Evolutionary conservation across 1,140 invertebrate genomes (phyloP).

Genomic region (Phthorimaea operculella): DNA sequence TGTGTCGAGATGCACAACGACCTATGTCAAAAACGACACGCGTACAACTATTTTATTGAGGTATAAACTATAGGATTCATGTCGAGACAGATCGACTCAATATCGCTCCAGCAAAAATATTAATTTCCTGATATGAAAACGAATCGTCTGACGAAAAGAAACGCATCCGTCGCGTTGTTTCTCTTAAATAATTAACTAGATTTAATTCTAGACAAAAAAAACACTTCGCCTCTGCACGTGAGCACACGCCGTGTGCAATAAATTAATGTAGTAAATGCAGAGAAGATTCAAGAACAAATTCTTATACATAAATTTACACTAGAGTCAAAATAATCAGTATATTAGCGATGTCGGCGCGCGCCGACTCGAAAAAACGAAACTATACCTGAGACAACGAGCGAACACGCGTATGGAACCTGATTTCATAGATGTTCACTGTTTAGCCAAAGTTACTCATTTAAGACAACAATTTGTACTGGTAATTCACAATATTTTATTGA

Average conservation of each 20-base stretch:
- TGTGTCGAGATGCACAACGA: slow-evolving; percentile 2
- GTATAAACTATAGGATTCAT: slow-evolving; percentile 62
- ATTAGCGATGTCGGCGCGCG: slow-evolving; percentile 2
- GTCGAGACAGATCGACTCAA: slow-evolving; percentile 35
- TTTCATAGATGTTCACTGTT: no score
- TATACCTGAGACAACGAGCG: neutral
- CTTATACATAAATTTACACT: slow-evolving; percentile 16
- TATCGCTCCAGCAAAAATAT: slow-evolving; percentile 40
- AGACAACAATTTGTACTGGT: no score
- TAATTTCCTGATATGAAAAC: slow-evolving; percentile 43
- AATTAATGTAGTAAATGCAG: slow-evolving; percentile 30
- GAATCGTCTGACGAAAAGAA: slow-evolving; percentile 23
- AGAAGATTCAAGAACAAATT: slow-evolving; percentile 16
- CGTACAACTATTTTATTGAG: slow-evolving; percentile 60
- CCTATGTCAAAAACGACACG: slow-evolving; percentile 56
- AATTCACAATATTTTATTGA: no score
- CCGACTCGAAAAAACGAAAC: neutral
- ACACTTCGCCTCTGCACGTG: slow-evolving; percentile 16
- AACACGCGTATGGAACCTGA: no score
- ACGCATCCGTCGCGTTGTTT: slow-evolving; percentile 12
- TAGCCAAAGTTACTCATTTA: no score
- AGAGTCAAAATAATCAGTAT: slow-evolving; percentile 12
- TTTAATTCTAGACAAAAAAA: slow-evolving; percentile 9
- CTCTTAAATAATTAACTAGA: slow-evolving; percentile 14
- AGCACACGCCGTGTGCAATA: slow-evolving; percentile 23